phyloP scores from a whole-genome alignment of 1,140 invertebrate species.

The Aphelenchoides fujianensis region DNA sequence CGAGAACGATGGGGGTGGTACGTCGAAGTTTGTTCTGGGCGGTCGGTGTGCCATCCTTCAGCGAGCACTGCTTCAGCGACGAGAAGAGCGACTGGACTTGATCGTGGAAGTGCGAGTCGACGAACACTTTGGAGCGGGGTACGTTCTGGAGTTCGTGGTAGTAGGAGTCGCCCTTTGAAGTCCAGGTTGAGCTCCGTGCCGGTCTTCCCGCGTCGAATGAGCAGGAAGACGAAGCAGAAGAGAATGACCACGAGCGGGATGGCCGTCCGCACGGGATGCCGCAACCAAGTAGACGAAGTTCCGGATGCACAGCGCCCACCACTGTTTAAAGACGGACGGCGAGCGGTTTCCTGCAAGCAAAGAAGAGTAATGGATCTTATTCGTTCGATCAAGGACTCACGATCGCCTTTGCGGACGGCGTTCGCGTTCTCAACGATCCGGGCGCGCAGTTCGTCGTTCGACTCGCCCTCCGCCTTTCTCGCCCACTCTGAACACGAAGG shows the following conservation, averaged over 20 bases:
- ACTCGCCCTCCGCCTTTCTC: conserved; percentile 9
- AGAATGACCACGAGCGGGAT: conserved; percentile 1
- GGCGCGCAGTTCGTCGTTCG: background rate
- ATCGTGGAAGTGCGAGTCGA: background rate
- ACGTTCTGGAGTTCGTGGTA: background rate
- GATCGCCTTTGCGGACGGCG: background rate
- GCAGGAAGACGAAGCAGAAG: background rate
- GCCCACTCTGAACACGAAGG: background rate
- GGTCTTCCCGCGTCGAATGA: background rate
- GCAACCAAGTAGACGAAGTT: conserved; percentile 8
- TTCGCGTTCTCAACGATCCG: conserved; percentile 6
- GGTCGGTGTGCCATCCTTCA: background rate
- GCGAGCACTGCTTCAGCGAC: background rate
- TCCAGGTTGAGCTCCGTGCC: background rate
- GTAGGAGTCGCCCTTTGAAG: background rate
- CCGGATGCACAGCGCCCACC: background rate
- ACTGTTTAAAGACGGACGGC: conserved; percentile 7
- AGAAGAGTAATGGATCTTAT: too few relatives aligned
- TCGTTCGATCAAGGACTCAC: background rate
- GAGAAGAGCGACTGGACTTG: background rate
- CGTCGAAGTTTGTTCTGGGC: conserved; percentile 3
- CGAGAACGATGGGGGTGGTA: background rate
- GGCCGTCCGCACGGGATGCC: background rate
- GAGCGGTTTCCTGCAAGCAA: background rate
- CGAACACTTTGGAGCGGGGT: background rate